These are phyloP conservation scores for Diploptera punctata DNA, from an alignment of 2,888 invertebrate genomes.

Conservation along the genomic window DNA sequence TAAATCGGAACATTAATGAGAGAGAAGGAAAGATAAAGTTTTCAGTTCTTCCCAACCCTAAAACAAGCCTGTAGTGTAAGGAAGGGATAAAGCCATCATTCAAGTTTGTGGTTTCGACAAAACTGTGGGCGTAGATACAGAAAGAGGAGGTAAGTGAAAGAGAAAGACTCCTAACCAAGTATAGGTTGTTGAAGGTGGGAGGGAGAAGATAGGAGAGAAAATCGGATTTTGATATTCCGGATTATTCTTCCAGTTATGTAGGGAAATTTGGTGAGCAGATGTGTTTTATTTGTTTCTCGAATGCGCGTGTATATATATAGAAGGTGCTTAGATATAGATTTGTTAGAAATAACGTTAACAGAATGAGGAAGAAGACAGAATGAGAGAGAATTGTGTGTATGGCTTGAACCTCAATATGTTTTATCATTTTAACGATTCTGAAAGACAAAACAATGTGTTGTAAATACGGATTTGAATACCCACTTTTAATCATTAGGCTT, in stretches of 20 bases:
- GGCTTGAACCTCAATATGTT: not conserved
- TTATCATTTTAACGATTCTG: constrained; percentile 2
- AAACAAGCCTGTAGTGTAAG: constrained; percentile 13
- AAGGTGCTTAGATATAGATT: constrained; percentile 29
- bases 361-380: not conserved
- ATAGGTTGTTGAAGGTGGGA: not conserved
- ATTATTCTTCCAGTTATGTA: constrained; percentile 29
- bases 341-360: constrained; percentile 21
- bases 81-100: constrained; percentile 29
- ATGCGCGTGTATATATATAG: constrained; percentile 16
- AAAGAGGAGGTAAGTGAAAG: not conserved
- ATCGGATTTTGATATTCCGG: constrained; percentile 31
- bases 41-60: not conserved
- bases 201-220: constrained; percentile 6
- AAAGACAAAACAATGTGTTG: not conserved
- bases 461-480: not conserved
- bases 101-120: constrained; percentile 28
- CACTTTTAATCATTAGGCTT: too few species aligned
- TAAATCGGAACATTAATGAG: not conserved
- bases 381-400: not conserved
- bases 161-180: not conserved
- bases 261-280: constrained; percentile 29
- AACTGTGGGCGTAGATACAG: constrained; percentile 22
- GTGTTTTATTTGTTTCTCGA: constrained; percentile 27
- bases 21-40: constrained; percentile 4